Evolutionary conservation across 2,797 vertebrate species (phyloP), one percentile per base, ranked within the genome.

Genomic region (Threskiornis aethiopicus): DNA sequence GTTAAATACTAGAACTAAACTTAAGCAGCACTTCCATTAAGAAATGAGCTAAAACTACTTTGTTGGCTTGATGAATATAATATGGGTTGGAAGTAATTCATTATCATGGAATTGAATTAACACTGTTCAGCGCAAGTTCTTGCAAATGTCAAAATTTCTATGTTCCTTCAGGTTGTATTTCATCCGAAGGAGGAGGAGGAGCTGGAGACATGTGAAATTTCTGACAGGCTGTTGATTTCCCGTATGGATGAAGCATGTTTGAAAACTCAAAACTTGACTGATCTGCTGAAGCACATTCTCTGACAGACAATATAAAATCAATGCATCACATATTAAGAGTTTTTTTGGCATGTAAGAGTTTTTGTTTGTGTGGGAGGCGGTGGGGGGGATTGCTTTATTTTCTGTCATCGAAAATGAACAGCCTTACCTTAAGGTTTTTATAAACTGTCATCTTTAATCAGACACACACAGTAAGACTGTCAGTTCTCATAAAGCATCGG

Each of bases 371-470:
- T 77, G 55, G 73, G 67, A 67, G 75, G 95, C 37, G 19, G 15
- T 17, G 25, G 17, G 5, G 75, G 75, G 47, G 47, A 77, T 84
- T 52, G 44, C 67, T 95, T 97, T 90, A 85, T 69, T 89, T 92
- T 82, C 96, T 97, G 97, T 97, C 96, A 96, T 75, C 21, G 90
- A 88, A 97, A 98, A 98, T 97, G 97, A 98, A 96, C 79, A 51
- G 88, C 88, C 95, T 97, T 95, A 97, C 92, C 97, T 93, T 91
- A 94, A 95, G 94, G 98, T 98, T 97, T 97, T 96, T 96, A 97
- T 90, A 96, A 96, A 94, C 95, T 97, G 97, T 98, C 97, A 97
- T 90, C 95, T 94, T 85, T 95, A 94, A 98, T 98, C 97, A 98
- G 96, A 95, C 83, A 95, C 73, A 95, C 90, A 90, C 21, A 84